Evolutionary conservation across 2,888 invertebrate species (phyloP).

Genomic region (Limenitis camilla): DNA sequence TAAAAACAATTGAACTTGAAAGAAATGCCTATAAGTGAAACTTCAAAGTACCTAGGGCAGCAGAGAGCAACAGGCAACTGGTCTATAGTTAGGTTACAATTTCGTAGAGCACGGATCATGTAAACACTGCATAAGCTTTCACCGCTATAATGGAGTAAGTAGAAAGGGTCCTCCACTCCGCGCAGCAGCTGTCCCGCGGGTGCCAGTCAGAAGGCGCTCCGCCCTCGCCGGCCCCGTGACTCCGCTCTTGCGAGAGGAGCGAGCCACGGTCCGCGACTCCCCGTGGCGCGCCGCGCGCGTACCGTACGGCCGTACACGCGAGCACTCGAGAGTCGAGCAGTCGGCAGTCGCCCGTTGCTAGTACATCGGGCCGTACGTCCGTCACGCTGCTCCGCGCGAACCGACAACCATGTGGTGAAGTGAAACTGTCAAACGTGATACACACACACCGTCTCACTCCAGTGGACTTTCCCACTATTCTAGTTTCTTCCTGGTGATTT

Average conservation of each 20-base stretch:
- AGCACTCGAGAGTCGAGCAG: conserved; percentile 44
- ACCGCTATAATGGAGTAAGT: conserved; percentile 49
- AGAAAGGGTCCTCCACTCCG: conserved; percentile 56
- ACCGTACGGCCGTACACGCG: conserved; percentile 32
- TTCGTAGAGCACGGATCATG: background rate
- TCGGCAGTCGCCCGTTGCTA: conserved; percentile 59
- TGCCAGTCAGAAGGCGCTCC: conserved; percentile 30
- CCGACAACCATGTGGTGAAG: conserved; percentile 70
- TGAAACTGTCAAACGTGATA: conserved; percentile 73
- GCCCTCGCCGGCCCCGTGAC: conserved; percentile 45
- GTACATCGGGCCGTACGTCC: conserved; percentile 54
- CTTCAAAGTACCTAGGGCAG: too few relatives aligned
- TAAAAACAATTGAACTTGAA: too few relatives aligned
- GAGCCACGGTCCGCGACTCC: conserved; percentile 34
- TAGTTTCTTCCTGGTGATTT: conserved; percentile 46
- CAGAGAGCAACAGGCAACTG: too few relatives aligned
- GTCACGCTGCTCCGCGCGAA: conserved; percentile 48
- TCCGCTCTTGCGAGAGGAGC: conserved; percentile 45
- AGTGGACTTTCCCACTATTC: conserved; percentile 45
- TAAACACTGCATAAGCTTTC: conserved; percentile 44
- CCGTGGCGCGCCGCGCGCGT: conserved; percentile 42
- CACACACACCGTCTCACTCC: conserved; percentile 56
- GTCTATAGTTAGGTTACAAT: background rate
- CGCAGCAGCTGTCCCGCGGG: conserved; percentile 65
- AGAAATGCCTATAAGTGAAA: too few relatives aligned